Base-by-base conservation (phyloP, 2,888 invertebrate genomes). In the Drosophila phalerata region DNA sequence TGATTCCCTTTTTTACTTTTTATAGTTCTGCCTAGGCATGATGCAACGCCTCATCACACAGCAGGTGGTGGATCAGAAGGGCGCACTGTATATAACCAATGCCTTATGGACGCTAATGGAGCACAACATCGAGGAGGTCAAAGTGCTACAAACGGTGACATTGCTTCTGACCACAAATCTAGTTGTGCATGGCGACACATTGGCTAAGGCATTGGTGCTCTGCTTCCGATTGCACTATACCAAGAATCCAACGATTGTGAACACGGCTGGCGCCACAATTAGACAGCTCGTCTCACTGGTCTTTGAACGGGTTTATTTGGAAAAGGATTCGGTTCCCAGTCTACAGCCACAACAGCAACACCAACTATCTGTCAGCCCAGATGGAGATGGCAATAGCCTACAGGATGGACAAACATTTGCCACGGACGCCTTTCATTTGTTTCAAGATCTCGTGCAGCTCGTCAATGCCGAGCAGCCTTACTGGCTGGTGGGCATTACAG, bases 191-290 rank as follows among this genome's bases (percentile, higher is more conserved):
- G 98, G 98, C 57, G 98, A 98, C 86, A 97, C 97, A 5, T 93
- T 99, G 70, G 97, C 99, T 22, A 97, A 97, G 94, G 98, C 98
- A 91, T 93, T 94, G 77, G 99, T 99, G 47, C 94, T 99, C 79
- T 99, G 99, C 92, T 98, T 99, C 93, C 96, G 98, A n/a, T 95
- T 99, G 89, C 98, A 99, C 92, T 97, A 98, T 84, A 96, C 98
- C 8, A 97, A 97, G 92, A 99, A 99, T 93, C 95, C 96, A 2
- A 98, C 98, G 69, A 98, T 98, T 45, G 97, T 97, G 53, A 99
- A 99, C 92, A 98, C 99, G 11, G 99, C 99, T 8, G 98, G 99
- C 1, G 99, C 99, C 34, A 99, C 99, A 1, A 98, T 99, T 28
- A 94, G 99, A 22, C 99, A 99, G 91, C 94, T 99, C 30, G 98